phyloP scores from a whole-genome alignment of 2,888 invertebrate genomes.

The Drosophila buzzatii region DNA sequence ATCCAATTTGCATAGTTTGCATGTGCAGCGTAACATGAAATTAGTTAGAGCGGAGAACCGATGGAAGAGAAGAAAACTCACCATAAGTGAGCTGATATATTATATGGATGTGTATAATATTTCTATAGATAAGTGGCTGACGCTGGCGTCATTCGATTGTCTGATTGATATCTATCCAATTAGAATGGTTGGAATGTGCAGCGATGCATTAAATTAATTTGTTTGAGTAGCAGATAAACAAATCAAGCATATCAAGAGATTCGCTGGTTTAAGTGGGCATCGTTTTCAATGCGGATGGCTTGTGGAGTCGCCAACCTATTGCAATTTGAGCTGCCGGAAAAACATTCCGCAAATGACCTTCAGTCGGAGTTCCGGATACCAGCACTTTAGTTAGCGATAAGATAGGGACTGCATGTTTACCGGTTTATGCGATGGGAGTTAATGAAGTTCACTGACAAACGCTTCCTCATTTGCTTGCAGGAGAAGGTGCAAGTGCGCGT shows the following conservation, averaged over 20 bases:
- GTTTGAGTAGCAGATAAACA: conserved; percentile 1
- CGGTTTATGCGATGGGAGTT: not conserved
- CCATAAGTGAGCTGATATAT: not conserved
- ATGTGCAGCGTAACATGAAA: not conserved
- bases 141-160: conserved; percentile 9
- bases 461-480: conserved; percentile 58
- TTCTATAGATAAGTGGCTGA: not conserved
- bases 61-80: not conserved
- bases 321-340: not conserved
- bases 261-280: not conserved
- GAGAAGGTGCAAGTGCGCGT: conserved; percentile 97
- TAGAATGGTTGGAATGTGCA: conserved; percentile 47
- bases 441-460: not conserved
- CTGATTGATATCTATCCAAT: conserved; percentile 34
- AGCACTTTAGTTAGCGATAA: conserved; percentile 27
- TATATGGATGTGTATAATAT: not conserved
- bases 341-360: not conserved
- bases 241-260: not conserved
- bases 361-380: conserved; percentile 32
- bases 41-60: not conserved
- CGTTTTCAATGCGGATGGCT: not conserved
- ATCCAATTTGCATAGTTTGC: not conserved
- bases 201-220: conserved; percentile 57
- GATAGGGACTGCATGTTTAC: conserved; percentile 29
- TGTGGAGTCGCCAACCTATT: not conserved